Conservation (phyloP, 2,888 invertebrate genomes). For the Acleris holmiana region DNA sequence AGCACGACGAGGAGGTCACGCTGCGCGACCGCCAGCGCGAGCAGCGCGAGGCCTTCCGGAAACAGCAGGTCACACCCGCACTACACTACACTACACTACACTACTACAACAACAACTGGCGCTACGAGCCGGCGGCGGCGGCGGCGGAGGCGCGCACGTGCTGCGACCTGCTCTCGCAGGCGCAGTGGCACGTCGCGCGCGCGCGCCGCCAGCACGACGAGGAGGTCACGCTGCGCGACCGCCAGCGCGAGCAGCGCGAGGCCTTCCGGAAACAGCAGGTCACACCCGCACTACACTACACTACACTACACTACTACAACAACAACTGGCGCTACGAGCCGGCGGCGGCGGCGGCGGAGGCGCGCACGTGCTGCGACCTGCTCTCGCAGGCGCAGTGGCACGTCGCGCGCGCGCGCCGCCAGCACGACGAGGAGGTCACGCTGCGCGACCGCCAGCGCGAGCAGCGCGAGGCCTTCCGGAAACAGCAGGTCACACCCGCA, state of each 20-base stretch:
- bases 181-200: slow-evolving; percentile 97
- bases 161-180: slow-evolving; percentile 97
- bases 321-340: slow-evolving; percentile 74
- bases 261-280: slow-evolving; percentile 34
- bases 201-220: slow-evolving; percentile 97
- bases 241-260: slow-evolving; percentile 95
- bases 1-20: slow-evolving; percentile 96
- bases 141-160: slow-evolving; percentile 95
- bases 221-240: slow-evolving; percentile 92
- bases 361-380: slow-evolving; percentile 96
- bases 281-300: too few species aligned
- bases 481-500: slow-evolving; percentile 26
- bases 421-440: slow-evolving; percentile 96
- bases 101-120: too few species aligned
- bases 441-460: slow-evolving; percentile 95
- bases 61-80: slow-evolving; percentile 26
- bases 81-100: too few species aligned
- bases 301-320: too few species aligned
- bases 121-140: slow-evolving; percentile 83
- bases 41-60: slow-evolving; percentile 85
- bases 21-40: slow-evolving; percentile 95
- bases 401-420: slow-evolving; percentile 93
- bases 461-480: slow-evolving; percentile 85
- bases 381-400: slow-evolving; percentile 98
- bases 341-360: slow-evolving; percentile 90